These are phyloP conservation scores for Oreochromis grahami DNA, from an alignment of 2,797 vertebrate species.

Conservation along the genomic window DNA sequence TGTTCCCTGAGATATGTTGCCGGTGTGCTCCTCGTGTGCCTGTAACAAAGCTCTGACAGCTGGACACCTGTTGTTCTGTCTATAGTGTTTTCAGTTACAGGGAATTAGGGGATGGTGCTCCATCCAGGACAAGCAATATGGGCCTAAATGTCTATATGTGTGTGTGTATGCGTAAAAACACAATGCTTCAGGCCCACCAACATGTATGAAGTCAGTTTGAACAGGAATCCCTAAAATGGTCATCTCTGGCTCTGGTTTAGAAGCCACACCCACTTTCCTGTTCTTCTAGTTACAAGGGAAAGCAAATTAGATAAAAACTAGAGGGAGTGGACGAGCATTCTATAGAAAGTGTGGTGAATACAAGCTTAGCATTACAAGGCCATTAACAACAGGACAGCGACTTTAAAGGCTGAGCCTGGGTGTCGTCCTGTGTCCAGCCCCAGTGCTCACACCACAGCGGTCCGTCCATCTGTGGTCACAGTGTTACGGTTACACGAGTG, in stretches of 20 bases:
- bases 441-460: background rate
- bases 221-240: background rate
- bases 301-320: background rate
- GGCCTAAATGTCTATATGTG: background rate
- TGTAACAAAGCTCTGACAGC: background rate
- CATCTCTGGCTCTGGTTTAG: background rate
- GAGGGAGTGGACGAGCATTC: background rate
- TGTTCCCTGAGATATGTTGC: conserved; percentile 62
- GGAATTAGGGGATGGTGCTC: background rate
- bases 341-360: background rate
- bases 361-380: background rate
- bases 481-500: conserved; percentile 12
- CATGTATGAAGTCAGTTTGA: background rate
- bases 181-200: background rate
- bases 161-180: fast-evolving
- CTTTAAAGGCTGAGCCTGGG: background rate
- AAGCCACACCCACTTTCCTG: background rate
- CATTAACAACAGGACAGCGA: background rate
- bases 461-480: conserved; percentile 3
- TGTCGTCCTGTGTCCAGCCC: background rate
- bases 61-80: background rate
- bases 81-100: background rate
- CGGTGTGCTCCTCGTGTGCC: conserved; percentile 12
- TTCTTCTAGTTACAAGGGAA: background rate
- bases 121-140: background rate